phyloP scores from a whole-genome alignment of 1,140 invertebrate species.

The Leptinotarsa defecta region DNA sequence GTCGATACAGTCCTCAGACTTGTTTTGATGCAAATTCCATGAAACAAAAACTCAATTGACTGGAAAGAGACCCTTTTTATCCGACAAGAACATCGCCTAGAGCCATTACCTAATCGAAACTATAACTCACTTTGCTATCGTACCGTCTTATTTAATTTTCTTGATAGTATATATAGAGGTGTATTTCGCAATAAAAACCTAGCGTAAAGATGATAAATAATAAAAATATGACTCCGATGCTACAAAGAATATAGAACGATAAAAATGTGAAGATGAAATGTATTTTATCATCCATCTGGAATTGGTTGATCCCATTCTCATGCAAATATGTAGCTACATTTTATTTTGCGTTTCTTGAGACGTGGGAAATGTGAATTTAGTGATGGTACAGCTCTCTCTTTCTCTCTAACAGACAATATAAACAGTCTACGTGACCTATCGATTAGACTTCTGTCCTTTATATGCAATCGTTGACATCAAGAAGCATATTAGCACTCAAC shows the following conservation, averaged over 20 bases:
- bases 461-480: no score
- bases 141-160: not conserved
- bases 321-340: slow-evolving; percentile 21
- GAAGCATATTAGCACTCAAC: no score
- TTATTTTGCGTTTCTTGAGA: not conserved
- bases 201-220: slow-evolving; percentile 23
- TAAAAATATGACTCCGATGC: slow-evolving; percentile 21
- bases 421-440: not conserved
- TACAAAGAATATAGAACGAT: slow-evolving; percentile 24
- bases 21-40: no score
- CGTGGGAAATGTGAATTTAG: not conserved
- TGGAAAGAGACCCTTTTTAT: no score
- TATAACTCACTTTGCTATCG: not conserved
- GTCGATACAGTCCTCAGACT: no score
- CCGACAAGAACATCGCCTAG: no score
- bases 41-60: no score
- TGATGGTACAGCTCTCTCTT: not conserved
- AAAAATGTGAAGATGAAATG: slow-evolving; percentile 18
- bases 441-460: no score
- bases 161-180: not conserved
- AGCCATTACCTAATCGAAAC: not conserved
- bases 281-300: slow-evolving; percentile 26
- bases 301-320: slow-evolving; percentile 30
- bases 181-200: not conserved
- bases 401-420: not conserved